Conservation (phyloP, 2,113 vertebrate species). For the Coregonus clupeaformis region DNA sequence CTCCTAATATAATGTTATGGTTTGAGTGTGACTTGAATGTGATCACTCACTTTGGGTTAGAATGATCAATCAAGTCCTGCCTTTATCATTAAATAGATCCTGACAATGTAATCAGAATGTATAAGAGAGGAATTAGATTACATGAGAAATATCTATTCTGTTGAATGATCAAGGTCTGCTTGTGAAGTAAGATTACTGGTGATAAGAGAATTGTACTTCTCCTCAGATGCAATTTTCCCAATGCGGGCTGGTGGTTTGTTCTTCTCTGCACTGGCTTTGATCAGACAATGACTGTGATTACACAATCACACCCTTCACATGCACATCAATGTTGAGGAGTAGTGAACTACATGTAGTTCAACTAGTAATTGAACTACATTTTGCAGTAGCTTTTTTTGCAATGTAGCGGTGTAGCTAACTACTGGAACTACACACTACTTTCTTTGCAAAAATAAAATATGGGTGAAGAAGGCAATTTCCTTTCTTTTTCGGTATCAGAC, state of each 20-base stretch:
- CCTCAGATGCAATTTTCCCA: background rate
- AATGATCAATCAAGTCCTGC: background rate
- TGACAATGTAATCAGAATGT: background rate
- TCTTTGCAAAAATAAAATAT: too few species aligned
- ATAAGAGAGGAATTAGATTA: background rate
- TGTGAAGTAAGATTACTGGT: background rate
- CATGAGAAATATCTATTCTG: background rate
- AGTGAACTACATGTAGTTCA: too few species aligned
- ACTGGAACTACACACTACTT: too few species aligned
- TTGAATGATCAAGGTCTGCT: background rate
- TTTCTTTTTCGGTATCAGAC: too few species aligned
- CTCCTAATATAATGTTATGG: too few species aligned
- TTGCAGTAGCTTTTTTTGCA: too few species aligned
- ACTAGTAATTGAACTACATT: too few species aligned
- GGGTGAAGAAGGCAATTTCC: too few species aligned
- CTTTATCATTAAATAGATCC: background rate
- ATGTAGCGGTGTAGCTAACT: too few species aligned
- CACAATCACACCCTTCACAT: background rate
- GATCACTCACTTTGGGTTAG: background rate
- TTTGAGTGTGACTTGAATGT: background rate
- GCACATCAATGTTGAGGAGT: too few species aligned
- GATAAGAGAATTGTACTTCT: background rate
- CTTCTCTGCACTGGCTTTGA: background rate
- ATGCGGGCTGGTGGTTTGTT: background rate
- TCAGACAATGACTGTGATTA: background rate